Evolutionary conservation across 2,888 invertebrate species (phyloP).

Genomic region (Pimpla rufipes): DNA sequence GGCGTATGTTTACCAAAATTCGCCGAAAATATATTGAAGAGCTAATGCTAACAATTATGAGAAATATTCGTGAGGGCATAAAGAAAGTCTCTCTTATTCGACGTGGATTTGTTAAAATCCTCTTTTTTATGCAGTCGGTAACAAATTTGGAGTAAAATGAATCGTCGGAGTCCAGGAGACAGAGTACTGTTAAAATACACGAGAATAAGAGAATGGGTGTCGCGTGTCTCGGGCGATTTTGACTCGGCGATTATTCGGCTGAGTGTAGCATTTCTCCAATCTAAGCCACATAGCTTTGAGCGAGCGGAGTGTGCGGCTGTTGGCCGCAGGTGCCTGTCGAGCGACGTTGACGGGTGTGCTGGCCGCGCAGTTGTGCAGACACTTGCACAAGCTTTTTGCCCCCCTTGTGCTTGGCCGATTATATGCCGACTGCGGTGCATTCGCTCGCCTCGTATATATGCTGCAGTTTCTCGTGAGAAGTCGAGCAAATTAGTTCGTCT

Average conservation of each 20-base stretch:
- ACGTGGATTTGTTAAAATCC: too few relatives aligned
- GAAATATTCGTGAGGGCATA: too few relatives aligned
- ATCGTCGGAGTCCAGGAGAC: not conserved
- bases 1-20: too few relatives aligned
- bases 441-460: slow-evolving; percentile 30
- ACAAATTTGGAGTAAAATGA: not conserved
- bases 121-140: not conserved
- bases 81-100: too few relatives aligned
- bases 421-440: slow-evolving; percentile 30
- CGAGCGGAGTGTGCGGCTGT: not conserved
- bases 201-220: slow-evolving; percentile 17
- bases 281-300: slow-evolving; percentile 29
- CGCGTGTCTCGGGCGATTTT: slow-evolving; percentile 68
- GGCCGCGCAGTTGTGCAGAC: slow-evolving; percentile 15
- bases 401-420: slow-evolving; percentile 24
- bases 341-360: slow-evolving; percentile 28
- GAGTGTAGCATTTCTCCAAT: slow-evolving; percentile 59
- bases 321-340: slow-evolving; percentile 50
- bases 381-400: slow-evolving; percentile 64
- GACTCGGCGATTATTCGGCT: slow-evolving; percentile 66
- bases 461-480: slow-evolving; percentile 69
- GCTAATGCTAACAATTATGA: too few relatives aligned
- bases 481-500: slow-evolving; percentile 68
- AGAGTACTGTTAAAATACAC: not conserved
- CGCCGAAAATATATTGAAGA: too few relatives aligned